A percentile compares a stretch with the other conserved stretches of the same genome.
Evolutionary conservation across 2,797 vertebrate genomes (phyloP).

Genomic region (Hemibagrus guttatus): DNA sequence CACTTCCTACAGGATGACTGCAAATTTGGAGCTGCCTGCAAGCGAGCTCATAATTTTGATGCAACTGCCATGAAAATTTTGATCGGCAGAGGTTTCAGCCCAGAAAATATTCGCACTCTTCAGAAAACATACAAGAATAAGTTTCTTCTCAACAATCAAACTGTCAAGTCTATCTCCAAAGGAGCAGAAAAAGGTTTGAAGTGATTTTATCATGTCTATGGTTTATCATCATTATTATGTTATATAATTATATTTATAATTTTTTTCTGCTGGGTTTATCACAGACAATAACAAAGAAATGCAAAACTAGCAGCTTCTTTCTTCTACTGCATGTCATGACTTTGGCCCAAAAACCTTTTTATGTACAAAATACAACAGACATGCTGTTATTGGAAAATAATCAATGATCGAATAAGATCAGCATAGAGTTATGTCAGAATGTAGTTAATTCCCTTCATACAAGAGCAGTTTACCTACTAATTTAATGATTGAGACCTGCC

Average conservation of each 20-base stretch:
- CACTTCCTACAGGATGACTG: constrained; percentile 80
- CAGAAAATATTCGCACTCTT: constrained; percentile 64
- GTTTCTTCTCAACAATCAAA: constrained; percentile 46
- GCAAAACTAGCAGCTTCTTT: background rate
- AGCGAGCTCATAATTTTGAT: constrained; percentile 74
- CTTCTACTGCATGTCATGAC: background rate
- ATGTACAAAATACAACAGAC: background rate
- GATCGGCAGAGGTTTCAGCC: constrained; percentile 66
- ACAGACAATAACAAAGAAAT: background rate
- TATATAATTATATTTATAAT: background rate
- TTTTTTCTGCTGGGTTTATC: background rate
- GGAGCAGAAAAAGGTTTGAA: constrained; percentile 79
- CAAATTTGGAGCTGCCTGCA: constrained; percentile 73
- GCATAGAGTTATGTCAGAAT: background rate
- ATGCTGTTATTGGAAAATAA: background rate
- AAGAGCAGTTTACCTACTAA: background rate
- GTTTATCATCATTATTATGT: background rate
- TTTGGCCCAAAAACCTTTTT: background rate
- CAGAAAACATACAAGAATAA: constrained; percentile 71
- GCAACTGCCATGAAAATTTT: constrained; percentile 59
- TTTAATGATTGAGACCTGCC: background rate
- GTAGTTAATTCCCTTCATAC: background rate
- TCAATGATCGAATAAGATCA: background rate
- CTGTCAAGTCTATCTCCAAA: constrained; percentile 24
- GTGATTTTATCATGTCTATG: constrained; percentile 16